These are phyloP conservation scores for Nemopilema nomurai DNA, from an alignment of 30 jellyfish, hydroid and myxozoan species.

Conservation along the genomic window DNA sequence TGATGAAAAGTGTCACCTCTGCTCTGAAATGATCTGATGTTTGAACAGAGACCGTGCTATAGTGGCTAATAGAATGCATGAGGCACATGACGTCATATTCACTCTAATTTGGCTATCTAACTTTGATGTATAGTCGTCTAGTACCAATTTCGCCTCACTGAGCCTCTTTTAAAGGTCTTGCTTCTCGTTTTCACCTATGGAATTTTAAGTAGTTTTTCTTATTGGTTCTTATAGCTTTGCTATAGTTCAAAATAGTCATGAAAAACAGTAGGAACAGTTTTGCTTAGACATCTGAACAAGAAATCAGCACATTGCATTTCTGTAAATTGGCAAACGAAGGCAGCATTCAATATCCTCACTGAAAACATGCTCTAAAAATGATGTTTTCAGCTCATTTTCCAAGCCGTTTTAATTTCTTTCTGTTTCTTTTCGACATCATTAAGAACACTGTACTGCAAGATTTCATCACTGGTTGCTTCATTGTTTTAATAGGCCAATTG, in stretches of 20 bases:
- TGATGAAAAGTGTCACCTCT: no score
- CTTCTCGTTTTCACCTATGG: conserved; percentile 86
- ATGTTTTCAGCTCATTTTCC: conserved; percentile 57
- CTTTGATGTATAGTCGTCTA: conserved; percentile 79
- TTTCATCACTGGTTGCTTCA: conserved; percentile 38
- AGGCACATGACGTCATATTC: not conserved
- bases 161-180: conserved; percentile 72
- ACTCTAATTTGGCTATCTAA: conserved; percentile 74
- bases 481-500: conserved; percentile 8
- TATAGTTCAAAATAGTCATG: conserved; percentile 28
- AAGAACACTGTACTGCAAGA: conserved; percentile 53
- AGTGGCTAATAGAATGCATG: no score
- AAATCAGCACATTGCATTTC: conserved; percentile 75
- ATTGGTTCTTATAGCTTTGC: not conserved
- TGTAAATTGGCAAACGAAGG: conserved; percentile 67
- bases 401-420: conserved; percentile 48
- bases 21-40: no score
- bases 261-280: conserved; percentile 66
- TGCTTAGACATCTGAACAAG: conserved; percentile 47
- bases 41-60: no score
- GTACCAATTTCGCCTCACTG: conserved; percentile 74
- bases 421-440: conserved; percentile 46
- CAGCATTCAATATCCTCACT: conserved; percentile 43
- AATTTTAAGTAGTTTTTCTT: not conserved
- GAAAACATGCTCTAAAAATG: conserved; percentile 50